These are phyloP conservation scores for Jaculus jaculus DNA, from an alignment of 2,113 vertebrate species.

Conservation along the genomic window DNA sequence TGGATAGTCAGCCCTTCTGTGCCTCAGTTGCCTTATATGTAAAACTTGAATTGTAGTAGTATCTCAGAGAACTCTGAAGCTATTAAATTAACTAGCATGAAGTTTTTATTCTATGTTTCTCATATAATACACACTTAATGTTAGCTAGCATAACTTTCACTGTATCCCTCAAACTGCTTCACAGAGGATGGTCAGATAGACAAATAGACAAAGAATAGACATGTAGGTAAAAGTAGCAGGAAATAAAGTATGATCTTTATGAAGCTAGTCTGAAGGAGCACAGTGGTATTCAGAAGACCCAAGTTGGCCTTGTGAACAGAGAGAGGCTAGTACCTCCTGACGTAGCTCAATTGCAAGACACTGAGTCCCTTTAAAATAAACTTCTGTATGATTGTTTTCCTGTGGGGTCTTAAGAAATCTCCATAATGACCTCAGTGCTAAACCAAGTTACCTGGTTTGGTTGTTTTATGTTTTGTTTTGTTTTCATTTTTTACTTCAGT, in stretches of 20 bases:
- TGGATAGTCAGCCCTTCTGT: background rate
- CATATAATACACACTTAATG: background rate
- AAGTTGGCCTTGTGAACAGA: background rate
- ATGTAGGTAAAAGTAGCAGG: background rate
- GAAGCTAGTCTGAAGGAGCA: background rate
- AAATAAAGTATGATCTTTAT: background rate
- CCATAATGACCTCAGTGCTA: background rate
- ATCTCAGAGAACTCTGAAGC: background rate
- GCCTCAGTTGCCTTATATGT: background rate
- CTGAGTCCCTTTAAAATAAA: background rate
- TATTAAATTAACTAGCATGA: background rate
- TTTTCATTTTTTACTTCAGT: constrained; percentile 17
- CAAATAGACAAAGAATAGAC: background rate
- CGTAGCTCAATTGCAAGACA: background rate
- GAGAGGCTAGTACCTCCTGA: background rate
- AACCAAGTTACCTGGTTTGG: background rate
- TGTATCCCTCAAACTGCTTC: background rate
- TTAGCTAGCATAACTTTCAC: background rate
- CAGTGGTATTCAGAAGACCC: background rate
- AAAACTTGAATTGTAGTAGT: background rate
- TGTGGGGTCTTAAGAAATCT: background rate
- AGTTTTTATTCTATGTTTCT: background rate
- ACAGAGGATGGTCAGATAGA: constrained; percentile 1
- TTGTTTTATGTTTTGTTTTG: no score
- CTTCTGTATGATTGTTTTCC: background rate